Conservation (phyloP, 2,797 vertebrate genomes). For the Coluber constrictor region DNA sequence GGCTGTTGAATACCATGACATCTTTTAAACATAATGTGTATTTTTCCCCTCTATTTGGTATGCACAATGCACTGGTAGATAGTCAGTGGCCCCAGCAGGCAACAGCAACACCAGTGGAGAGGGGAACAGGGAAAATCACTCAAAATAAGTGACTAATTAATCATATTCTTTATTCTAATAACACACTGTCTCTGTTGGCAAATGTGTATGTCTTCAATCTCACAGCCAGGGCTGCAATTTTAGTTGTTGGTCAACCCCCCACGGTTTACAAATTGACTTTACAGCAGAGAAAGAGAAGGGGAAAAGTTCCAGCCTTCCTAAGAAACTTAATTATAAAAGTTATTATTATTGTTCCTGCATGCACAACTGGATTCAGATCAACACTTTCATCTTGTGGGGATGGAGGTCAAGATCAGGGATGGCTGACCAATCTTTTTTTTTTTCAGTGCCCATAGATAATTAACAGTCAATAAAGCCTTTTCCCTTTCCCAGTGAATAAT, state of each 20-base stretch:
- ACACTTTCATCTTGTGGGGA: not conserved
- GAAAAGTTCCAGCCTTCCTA: slow-evolving; percentile 18
- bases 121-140: slow-evolving; percentile 56
- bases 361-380: not conserved
- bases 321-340: slow-evolving; percentile 23
- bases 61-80: not conserved
- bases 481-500: not conserved
- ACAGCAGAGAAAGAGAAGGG: not conserved
- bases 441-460: not conserved
- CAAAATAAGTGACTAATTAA: slow-evolving; percentile 62
- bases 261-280: slow-evolving; percentile 36
- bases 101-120: slow-evolving; percentile 32
- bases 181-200: slow-evolving; percentile 37
- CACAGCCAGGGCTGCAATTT: slow-evolving; percentile 19
- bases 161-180: slow-evolving; percentile 62
- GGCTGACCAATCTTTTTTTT: slow-evolving; percentile 25
- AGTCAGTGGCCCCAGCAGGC: slow-evolving; percentile 60
- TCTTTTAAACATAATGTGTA: not conserved
- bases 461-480: not conserved
- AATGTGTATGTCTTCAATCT: slow-evolving; percentile 39
- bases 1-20: not conserved
- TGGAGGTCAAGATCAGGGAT: not conserved
- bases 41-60: slow-evolving; percentile 32
- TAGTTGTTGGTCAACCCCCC: slow-evolving; percentile 28
- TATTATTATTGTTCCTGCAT: not conserved